Percentiles rank a stretch among this genome's conserved stretches.
These are phyloP conservation scores for Hydriomena furcata DNA, from an alignment of 2,888 invertebrate species.

Conservation along the genomic window DNA sequence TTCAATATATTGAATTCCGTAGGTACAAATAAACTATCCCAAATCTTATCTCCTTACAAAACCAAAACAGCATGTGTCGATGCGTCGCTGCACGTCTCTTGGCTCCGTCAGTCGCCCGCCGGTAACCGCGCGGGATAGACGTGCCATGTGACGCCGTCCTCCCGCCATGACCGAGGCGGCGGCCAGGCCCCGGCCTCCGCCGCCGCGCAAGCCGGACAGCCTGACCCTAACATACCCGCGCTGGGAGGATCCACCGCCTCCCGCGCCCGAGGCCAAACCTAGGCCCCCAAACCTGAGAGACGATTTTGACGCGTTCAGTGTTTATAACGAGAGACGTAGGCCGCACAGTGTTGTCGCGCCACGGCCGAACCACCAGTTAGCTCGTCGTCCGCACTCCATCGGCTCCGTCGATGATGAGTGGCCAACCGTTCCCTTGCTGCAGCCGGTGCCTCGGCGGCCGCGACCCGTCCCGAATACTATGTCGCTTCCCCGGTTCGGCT, in stretches of 20 bases:
- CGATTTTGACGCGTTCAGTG: constrained; percentile 77
- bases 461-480: constrained; percentile 68
- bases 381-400: constrained; percentile 85
- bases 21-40: constrained; percentile 7
- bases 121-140: constrained; percentile 50
- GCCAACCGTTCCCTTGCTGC: constrained; percentile 76
- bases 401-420: constrained; percentile 77
- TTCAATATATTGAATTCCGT: too few species aligned
- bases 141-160: constrained; percentile 62
- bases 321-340: constrained; percentile 76
- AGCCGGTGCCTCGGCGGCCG: constrained; percentile 81
- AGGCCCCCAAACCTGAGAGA: constrained; percentile 53
- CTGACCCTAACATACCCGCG: constrained; percentile 63
- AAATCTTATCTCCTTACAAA: constrained; percentile 18
- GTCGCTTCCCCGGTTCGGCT: constrained; percentile 71
- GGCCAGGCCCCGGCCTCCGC: constrained; percentile 78
- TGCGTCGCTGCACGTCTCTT: constrained; percentile 56
- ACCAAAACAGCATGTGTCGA: constrained; percentile 44
- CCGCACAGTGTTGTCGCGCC: constrained; percentile 82
- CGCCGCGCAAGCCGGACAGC: constrained; percentile 78
- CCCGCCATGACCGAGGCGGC: constrained; percentile 76
- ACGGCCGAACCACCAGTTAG: constrained; percentile 59
- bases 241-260: constrained; percentile 79
- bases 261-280: constrained; percentile 64
- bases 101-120: constrained; percentile 65